phyloP scores from a whole-genome alignment of 2,888 invertebrate species.

The Eupithecia vulgata region DNA sequence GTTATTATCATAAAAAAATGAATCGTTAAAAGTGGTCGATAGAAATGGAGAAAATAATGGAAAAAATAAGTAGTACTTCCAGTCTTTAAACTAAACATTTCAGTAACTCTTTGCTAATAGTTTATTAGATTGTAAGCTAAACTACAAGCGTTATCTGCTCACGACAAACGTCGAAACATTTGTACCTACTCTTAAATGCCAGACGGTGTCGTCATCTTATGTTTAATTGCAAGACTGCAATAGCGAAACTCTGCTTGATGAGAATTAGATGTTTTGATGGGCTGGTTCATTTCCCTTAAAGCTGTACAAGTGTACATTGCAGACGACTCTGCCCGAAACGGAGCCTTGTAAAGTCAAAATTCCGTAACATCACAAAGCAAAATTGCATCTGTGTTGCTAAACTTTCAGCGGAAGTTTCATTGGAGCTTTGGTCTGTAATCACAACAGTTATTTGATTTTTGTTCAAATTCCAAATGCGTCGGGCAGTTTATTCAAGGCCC shows the following conservation, averaged over 20 bases:
- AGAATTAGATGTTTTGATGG: background rate
- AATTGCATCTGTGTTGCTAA: slow-evolving; percentile 50
- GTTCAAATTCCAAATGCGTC: background rate
- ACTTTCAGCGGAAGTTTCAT: slow-evolving; percentile 38
- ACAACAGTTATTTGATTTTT: slow-evolving; percentile 6
- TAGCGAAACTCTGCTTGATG: background rate
- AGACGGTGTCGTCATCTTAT: slow-evolving; percentile 37
- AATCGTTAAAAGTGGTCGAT: background rate
- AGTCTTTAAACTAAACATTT: background rate
- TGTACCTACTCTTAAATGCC: slow-evolving; percentile 34
- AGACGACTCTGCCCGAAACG: slow-evolving; percentile 6
- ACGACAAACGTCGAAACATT: slow-evolving; percentile 34
- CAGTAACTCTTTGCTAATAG: background rate
- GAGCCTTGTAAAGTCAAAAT: slow-evolving; percentile 56
- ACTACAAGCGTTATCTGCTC: slow-evolving; percentile 30
- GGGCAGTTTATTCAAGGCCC: background rate
- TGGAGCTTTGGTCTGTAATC: slow-evolving; percentile 34
- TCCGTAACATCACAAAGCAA: slow-evolving; percentile 61
- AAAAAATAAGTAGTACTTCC: background rate
- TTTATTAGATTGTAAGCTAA: slow-evolving; percentile 19
- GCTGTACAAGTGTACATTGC: background rate
- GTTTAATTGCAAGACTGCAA: slow-evolving; percentile 4
- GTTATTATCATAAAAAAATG: background rate
- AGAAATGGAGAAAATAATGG: background rate
- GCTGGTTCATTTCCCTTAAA: slow-evolving; percentile 31